A percentile compares a stretch with the other conserved stretches of the same genome.
Evolutionary conservation across 2,888 invertebrate genomes (phyloP).

Genomic region (Torymus auratus): DNA sequence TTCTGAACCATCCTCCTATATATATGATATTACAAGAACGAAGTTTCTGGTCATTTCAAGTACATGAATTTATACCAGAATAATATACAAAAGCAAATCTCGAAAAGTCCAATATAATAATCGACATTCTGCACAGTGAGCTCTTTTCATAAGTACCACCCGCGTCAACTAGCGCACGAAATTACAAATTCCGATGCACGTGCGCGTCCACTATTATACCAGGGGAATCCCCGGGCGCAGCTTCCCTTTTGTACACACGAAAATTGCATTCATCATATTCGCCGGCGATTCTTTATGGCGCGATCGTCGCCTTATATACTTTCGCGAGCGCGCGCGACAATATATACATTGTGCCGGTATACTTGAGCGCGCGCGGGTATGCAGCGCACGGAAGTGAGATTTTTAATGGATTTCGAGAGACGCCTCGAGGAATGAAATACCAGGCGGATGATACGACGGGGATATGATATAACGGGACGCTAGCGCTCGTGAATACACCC

Average conservation of each 20-base stretch:
- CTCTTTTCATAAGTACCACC: neutral
- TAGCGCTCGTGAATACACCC: too few species aligned
- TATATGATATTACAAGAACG: too few species aligned
- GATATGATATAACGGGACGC: neutral
- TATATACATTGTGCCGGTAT: constrained; percentile 20
- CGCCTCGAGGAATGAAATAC: constrained; percentile 62
- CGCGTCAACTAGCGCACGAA: neutral
- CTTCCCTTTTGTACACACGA: constrained; percentile 1
- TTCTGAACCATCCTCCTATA: too few species aligned
- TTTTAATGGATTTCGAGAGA: constrained; percentile 64
- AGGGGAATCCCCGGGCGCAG: constrained; percentile 18
- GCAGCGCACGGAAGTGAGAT: constrained; percentile 51
- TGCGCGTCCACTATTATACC: constrained; percentile 17
- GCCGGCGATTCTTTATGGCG: constrained; percentile 22
- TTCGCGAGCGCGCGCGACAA: constrained; percentile 15
- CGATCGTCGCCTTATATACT: constrained; percentile 5
- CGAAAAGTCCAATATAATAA: too few species aligned
- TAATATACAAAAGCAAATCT: too few species aligned
- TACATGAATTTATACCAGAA: too few species aligned
- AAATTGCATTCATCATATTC: constrained; percentile 36
- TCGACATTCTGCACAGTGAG: too few species aligned
- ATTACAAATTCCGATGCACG: constrained; percentile 3
- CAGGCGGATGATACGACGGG: neutral
- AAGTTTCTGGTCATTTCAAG: too few species aligned
- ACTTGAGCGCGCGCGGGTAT: too few species aligned